phyloP scores from a whole-genome alignment of 92 coral and sea anemone genomes.

The Porites rus region DNA sequence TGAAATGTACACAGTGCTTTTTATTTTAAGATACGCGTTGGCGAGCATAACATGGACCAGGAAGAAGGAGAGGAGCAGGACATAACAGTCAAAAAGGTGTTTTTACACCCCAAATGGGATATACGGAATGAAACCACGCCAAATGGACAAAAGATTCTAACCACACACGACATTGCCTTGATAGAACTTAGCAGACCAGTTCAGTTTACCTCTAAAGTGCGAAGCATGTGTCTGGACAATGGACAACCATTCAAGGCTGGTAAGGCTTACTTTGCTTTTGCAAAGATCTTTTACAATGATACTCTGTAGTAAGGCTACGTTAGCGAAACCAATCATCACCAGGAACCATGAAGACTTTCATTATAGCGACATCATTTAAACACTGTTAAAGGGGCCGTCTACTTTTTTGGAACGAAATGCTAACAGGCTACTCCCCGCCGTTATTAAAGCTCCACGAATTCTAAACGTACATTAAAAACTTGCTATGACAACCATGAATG shows the following conservation, averaged over 20 bases:
- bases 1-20: neutral
- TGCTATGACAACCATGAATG: too few relatives aligned
- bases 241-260: slow-evolving; percentile 70
- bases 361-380: too few relatives aligned
- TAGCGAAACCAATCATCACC: too few relatives aligned
- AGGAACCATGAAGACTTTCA: too few relatives aligned
- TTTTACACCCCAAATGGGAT: slow-evolving; percentile 85
- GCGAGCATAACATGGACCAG: slow-evolving; percentile 81
- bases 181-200: slow-evolving; percentile 79
- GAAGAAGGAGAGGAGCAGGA: slow-evolving; percentile 80
- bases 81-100: slow-evolving; percentile 65
- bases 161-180: slow-evolving; percentile 83
- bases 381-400: too few relatives aligned
- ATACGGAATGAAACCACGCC: slow-evolving; percentile 64
- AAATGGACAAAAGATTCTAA: slow-evolving; percentile 64
- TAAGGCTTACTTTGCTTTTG: slow-evolving; percentile 16
- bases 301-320: too few relatives aligned
- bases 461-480: too few relatives aligned
- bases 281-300: too few relatives aligned
- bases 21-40: slow-evolving; percentile 77
- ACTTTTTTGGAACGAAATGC: too few relatives aligned
- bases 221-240: slow-evolving; percentile 78
- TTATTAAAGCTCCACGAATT: too few relatives aligned
- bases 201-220: slow-evolving; percentile 57
- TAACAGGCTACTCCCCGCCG: too few relatives aligned